Base-by-base conservation (phyloP, 2,113 vertebrate species). In the Artemisiospiza belli region DNA sequence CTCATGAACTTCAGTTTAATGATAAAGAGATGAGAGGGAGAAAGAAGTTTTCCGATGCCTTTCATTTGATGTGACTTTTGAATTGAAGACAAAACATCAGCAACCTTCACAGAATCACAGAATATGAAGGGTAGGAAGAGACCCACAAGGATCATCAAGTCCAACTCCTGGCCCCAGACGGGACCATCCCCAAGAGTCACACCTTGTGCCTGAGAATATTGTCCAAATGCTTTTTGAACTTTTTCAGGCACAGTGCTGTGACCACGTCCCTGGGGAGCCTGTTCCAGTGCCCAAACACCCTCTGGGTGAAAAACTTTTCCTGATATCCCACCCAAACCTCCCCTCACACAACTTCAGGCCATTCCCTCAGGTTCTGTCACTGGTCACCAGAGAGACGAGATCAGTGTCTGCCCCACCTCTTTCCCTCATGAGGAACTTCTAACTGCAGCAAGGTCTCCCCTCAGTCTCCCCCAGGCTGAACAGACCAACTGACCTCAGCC, bases 231-330 rank as follows among this genome's bases (percentile, higher is more conserved):
- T 57, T 57, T 2, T 35, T 58, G 15, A 37, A 16, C 31, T 49
- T 10, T 73, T 7, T 23, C 22, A 33, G 30, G 31, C 12, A 33
- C 3, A 4, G 25, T 66, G 51, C 59, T 73, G 22, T 51, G 51
- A 37, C 17, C 11, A 5, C 51, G 66, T 10, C 49, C 16, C 17
- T 64, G 75, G 9, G 8, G 18, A 80, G 8, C 9, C 9, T 80
- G 31, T 72, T 57, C 13, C 21, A 80, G 30, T 6, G 20, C 17
- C 11, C 20, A 27, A 0, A 0, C 14, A 64, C 4, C 2, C 17
- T 2, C 17, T 43, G 17, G 49, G 43, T 43, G 72, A 49, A 6
- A 72, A 49, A 5, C 7, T 31, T 49, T 49, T 64, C 22, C 24
- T 57, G 15, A 57, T 80, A 37, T 19, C 11, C 31, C 49, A 3